These are phyloP conservation scores for Zoroaster sp. DNA, from an alignment of 53 echinoderm and acorn worm species.

Conservation along the genomic window DNA sequence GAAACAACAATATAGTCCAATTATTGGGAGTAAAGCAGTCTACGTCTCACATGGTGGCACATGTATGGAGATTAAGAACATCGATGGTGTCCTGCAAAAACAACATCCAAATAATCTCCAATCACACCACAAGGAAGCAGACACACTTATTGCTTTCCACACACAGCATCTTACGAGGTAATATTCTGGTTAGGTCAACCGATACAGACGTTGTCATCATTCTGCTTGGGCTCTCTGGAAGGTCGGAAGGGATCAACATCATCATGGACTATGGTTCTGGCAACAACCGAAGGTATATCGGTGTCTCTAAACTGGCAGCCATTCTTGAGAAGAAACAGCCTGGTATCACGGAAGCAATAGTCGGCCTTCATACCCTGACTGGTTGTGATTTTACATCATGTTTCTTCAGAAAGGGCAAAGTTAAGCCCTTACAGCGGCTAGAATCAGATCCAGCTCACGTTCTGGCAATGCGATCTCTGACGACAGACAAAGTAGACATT, in stretches of 20 bases:
- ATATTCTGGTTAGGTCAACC: slow-evolving; percentile 59
- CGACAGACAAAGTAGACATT: too few relatives aligned
- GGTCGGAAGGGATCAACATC: slow-evolving; percentile 20
- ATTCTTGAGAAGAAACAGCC: slow-evolving; percentile 67
- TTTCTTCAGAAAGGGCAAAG: too few relatives aligned
- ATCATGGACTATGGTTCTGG: slow-evolving; percentile 66
- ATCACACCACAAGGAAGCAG: slow-evolving; percentile 66
- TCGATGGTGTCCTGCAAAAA: slow-evolving; percentile 41
- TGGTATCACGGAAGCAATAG: too few relatives aligned
- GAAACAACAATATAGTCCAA: slow-evolving; percentile 39
- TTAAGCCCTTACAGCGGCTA: too few relatives aligned
- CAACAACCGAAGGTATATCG: slow-evolving; percentile 53
- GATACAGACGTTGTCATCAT: slow-evolving; percentile 72
- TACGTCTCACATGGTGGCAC: slow-evolving; percentile 68
- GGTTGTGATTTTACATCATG: too few relatives aligned
- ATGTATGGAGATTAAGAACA: slow-evolving; percentile 46
- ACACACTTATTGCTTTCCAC: slow-evolving; percentile 63
- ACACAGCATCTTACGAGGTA: slow-evolving; percentile 10
- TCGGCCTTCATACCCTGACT: too few relatives aligned
- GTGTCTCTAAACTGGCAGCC: slow-evolving; percentile 59
- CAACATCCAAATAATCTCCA: slow-evolving; percentile 54
- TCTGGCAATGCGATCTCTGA: too few relatives aligned
- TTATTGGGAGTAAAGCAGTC: too few relatives aligned
- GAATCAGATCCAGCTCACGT: too few relatives aligned
- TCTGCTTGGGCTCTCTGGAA: slow-evolving; percentile 53